phyloP scores from a whole-genome alignment of 92 coral and sea anemone species.

The Metridium senile region DNA sequence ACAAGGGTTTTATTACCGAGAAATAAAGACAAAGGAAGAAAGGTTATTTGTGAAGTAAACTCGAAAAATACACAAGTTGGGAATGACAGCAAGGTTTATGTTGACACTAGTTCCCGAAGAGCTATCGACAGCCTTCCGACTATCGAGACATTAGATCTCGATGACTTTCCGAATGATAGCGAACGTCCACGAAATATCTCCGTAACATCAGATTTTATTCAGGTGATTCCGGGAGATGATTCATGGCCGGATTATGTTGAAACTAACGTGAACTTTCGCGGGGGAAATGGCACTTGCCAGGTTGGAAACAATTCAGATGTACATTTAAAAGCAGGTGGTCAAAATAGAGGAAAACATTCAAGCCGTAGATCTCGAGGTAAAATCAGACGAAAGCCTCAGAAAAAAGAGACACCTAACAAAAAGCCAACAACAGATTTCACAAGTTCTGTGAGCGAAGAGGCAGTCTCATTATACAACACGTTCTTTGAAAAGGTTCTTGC shows the following conservation, averaged over 20 bases:
- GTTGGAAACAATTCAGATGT: not conserved
- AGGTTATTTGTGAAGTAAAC: not conserved
- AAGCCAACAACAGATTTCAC: not conserved
- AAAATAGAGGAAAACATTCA: not conserved
- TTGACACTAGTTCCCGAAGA: not conserved
- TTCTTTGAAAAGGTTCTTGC: conserved; percentile 11
- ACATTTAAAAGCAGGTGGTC: not conserved
- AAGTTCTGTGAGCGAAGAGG: not conserved
- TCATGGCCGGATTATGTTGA: not conserved
- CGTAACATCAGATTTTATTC: not conserved
- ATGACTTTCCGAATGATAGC: not conserved
- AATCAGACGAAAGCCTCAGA: not conserved
- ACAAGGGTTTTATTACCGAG: not conserved
- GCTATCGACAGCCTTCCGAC: not conserved
- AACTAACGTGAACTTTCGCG: not conserved
- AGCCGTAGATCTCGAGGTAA: not conserved
- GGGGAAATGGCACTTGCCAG: not conserved
- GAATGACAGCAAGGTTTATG: not conserved
- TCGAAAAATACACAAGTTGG: not conserved
- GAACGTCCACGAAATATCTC: not conserved
- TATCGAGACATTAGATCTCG: not conserved
- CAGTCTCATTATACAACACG: not conserved
- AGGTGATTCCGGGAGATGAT: not conserved
- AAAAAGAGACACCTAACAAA: not conserved
- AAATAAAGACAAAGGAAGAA: not conserved